Conservation (phyloP, 2,888 invertebrate species). For the Crioceris asparagi region DNA sequence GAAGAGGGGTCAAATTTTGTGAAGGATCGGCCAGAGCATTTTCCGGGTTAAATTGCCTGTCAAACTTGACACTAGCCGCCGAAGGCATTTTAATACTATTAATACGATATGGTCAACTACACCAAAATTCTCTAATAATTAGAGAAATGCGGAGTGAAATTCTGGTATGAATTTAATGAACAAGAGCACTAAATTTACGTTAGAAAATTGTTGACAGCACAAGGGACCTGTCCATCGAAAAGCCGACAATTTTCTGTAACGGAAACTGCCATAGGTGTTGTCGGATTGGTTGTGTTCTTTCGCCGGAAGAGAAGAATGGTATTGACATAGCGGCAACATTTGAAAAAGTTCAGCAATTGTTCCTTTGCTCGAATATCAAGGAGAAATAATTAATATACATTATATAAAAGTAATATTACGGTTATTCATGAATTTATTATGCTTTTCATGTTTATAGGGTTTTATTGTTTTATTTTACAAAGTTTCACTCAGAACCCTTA, state of each 20-base stretch:
- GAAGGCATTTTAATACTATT: slow-evolving; percentile 63
- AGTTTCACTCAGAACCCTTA: no score
- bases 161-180: slow-evolving; percentile 1
- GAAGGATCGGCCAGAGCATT: slow-evolving; percentile 50
- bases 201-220: slow-evolving; percentile 26
- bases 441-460: no score
- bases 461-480: no score
- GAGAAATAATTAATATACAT: no score
- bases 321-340: no score
- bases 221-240: slow-evolving; percentile 30
- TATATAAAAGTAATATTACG: no score
- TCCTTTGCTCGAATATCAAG: no score
- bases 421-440: no score
- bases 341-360: no score
- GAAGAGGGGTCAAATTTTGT: slow-evolving; percentile 50
- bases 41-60: slow-evolving; percentile 67
- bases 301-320: no score
- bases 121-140: background rate
- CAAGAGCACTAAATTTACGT: slow-evolving; percentile 16
- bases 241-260: slow-evolving; percentile 29
- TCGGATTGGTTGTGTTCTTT: no score
- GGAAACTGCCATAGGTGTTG: no score
- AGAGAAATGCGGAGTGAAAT: slow-evolving; percentile 1
- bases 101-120: background rate
- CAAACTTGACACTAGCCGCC: slow-evolving; percentile 75